A percentile compares a stretch with the other conserved stretches of the same genome.
Evolutionary conservation across 2,888 invertebrate species (phyloP).

Genomic region (Dasysyrphus albostriatus): DNA sequence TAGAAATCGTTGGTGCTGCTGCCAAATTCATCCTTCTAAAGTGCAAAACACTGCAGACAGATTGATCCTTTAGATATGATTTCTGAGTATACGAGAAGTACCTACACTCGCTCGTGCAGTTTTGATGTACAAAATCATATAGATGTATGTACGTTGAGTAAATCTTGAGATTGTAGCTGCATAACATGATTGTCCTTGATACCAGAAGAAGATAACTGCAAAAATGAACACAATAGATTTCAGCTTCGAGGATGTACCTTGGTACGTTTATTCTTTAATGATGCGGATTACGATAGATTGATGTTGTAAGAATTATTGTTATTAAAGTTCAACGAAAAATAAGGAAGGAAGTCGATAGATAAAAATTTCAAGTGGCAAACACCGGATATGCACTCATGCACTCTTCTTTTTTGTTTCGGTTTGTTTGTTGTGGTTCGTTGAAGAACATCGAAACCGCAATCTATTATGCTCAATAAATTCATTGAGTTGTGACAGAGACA

Average conservation of each 20-base stretch:
- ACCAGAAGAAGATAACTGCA: slow-evolving; percentile 26
- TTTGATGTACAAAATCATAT: background rate
- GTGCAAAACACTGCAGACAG: slow-evolving; percentile 55
- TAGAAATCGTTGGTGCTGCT: slow-evolving; percentile 36
- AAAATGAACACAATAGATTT: slow-evolving; percentile 41
- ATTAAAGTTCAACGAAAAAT: background rate
- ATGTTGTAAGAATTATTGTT: slow-evolving; percentile 35
- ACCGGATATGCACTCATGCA: slow-evolving; percentile 56
- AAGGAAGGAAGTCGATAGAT: slow-evolving; percentile 52
- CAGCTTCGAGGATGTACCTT: slow-evolving; percentile 16
- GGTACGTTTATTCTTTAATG: slow-evolving; percentile 47
- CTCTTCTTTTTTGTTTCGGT: background rate
- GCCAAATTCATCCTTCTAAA: slow-evolving; percentile 61
- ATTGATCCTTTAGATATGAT: slow-evolving; percentile 69
- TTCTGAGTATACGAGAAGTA: slow-evolving; percentile 5
- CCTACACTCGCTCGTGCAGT: background rate
- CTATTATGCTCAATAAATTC: slow-evolving; percentile 71
- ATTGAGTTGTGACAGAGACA: slow-evolving; percentile 56
- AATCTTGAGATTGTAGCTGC: slow-evolving; percentile 34
- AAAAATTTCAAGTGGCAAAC: slow-evolving; percentile 32
- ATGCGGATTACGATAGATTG: slow-evolving; percentile 63
- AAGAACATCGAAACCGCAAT: slow-evolving; percentile 31
- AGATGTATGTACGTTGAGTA: background rate
- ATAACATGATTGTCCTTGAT: slow-evolving; percentile 53
- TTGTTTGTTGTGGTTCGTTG: slow-evolving; percentile 51